phyloP scores from a whole-genome alignment of 2,797 vertebrate genomes.

The Oreortyx pictus region DNA sequence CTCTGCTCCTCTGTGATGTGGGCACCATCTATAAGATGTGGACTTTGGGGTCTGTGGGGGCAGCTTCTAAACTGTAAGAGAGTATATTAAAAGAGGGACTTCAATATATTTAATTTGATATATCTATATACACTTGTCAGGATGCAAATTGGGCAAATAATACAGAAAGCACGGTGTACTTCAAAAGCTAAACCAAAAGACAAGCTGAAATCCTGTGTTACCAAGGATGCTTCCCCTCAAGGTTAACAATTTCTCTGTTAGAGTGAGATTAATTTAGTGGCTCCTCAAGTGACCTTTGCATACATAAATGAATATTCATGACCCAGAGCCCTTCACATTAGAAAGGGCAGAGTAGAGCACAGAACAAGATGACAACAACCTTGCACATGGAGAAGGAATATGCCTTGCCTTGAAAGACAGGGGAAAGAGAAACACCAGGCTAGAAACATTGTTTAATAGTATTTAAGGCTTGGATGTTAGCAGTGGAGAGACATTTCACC shows the following conservation, averaged over 20 bases:
- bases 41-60: no score
- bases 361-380: slow-evolving; percentile 20
- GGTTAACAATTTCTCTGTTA: not conserved
- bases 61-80: not conserved
- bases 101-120: not conserved
- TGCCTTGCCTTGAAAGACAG: not conserved
- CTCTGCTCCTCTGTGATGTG: not conserved
- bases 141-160: not conserved
- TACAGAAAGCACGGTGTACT: rapidly evolving
- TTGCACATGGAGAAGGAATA: not conserved
- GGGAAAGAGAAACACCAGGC: not conserved
- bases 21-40: not conserved
- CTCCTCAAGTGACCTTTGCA: not conserved
- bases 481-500: not conserved
- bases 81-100: not conserved
- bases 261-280: not conserved
- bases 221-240: not conserved
- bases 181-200: not conserved
- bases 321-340: not conserved
- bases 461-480: not conserved
- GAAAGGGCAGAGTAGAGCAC: not conserved
- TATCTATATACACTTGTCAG: no score
- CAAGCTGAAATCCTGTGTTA: not conserved
- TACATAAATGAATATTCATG: rapidly evolving
- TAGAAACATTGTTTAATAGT: slow-evolving; percentile 11